Percentiles rank a stretch among this genome's conserved stretches.
phyloP scores from a whole-genome alignment of 1,140 invertebrate genomes.

The Coelopa frigida region DNA sequence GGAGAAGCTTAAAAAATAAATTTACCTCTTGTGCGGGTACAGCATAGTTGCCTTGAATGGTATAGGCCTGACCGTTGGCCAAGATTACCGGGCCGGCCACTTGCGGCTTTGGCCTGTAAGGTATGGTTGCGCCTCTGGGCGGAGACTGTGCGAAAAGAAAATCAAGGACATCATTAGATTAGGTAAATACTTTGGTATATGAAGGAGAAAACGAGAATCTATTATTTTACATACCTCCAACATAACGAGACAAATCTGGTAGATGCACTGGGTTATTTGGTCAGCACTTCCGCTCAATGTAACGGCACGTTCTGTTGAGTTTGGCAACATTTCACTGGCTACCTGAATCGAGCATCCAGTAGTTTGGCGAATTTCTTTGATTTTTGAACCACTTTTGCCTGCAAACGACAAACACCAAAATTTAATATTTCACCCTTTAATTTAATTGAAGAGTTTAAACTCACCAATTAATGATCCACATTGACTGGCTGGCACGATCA shows the following conservation, averaged over 20 bases:
- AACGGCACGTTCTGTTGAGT: conserved; percentile 98
- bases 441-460: too few relatives aligned
- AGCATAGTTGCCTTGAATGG: conserved; percentile 92
- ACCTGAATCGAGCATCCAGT: conserved; percentile 91
- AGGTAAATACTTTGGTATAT: neutral
- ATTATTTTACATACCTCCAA: conserved; percentile 90
- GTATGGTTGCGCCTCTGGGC: conserved; percentile 97
- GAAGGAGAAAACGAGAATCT: neutral
- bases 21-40: conserved; percentile 90
- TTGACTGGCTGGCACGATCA: conserved; percentile 98
- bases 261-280: conserved; percentile 97
- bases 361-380: conserved; percentile 87
- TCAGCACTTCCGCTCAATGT: conserved; percentile 97
- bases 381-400: conserved; percentile 84
- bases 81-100: conserved; percentile 87
- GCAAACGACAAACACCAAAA: conserved; percentile 8
- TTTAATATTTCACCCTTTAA: too few relatives aligned
- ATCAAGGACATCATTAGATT: too few relatives aligned
- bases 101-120: conserved; percentile 96
- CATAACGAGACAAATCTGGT: conserved; percentile 99
- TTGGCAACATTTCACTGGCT: conserved; percentile 98
- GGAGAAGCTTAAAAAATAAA: too few relatives aligned
- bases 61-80: conserved; percentile 93
- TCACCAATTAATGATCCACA: conserved; percentile 94
- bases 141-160: conserved; percentile 66